Evolutionary conservation across 2,797 vertebrate species (phyloP).

Genomic region (Microctenopoma steveboyesi): DNA sequence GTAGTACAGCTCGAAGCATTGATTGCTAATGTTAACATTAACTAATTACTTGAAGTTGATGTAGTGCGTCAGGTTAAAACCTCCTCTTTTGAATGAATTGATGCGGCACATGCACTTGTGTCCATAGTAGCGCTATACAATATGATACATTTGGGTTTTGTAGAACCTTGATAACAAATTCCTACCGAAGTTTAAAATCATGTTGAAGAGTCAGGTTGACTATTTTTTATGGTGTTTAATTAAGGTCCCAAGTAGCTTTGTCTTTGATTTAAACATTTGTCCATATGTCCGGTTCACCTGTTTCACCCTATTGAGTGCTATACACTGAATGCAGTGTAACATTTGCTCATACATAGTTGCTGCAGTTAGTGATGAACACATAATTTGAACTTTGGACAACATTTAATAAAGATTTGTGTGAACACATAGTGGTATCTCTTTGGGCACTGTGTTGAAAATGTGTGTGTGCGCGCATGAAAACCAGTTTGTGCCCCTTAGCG

Average conservation of each 20-base stretch:
- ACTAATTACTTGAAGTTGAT: slow-evolving; percentile 8
- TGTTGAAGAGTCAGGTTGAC: slow-evolving; percentile 7
- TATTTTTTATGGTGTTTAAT: too few species aligned
- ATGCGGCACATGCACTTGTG: slow-evolving; percentile 22
- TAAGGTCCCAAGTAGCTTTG: slow-evolving; percentile 30
- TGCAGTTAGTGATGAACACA: slow-evolving; percentile 26
- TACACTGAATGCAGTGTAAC: slow-evolving; percentile 10
- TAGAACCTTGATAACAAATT: background rate
- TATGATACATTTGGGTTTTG: slow-evolving; percentile 3
- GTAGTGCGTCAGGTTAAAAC: slow-evolving; percentile 31
- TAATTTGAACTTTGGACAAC: slow-evolving; percentile 25
- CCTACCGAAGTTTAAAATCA: background rate
- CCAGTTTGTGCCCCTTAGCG: slow-evolving; percentile 68
- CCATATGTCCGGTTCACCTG: slow-evolving; percentile 65
- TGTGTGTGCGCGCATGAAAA: slow-evolving; percentile 38
- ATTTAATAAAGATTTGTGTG: slow-evolving; percentile 42
- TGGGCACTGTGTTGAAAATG: slow-evolving; percentile 47
- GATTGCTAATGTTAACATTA: background rate
- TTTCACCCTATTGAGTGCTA: slow-evolving; percentile 25
- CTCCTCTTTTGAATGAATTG: slow-evolving; percentile 28
- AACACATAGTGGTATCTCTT: slow-evolving; percentile 37
- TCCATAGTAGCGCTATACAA: background rate
- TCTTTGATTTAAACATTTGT: slow-evolving; percentile 51
- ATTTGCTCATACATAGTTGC: background rate
- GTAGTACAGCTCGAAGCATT: too few species aligned